Conservation (phyloP, 30 jellyfish, hydroid and myxozoan genomes). For the Aurelia sp. region DNA sequence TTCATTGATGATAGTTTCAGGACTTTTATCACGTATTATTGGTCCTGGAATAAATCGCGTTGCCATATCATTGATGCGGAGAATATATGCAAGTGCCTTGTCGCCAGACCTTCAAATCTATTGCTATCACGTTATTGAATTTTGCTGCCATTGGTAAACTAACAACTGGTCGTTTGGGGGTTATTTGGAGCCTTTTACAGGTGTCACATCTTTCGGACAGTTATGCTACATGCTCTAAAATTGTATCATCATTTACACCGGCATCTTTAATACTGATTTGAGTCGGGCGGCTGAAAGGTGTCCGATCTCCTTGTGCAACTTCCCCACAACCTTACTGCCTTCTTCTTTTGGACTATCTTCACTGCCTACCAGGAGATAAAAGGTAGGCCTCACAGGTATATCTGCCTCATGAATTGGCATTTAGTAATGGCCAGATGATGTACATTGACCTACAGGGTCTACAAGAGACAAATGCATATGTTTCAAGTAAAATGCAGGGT, state of each 20-base stretch:
- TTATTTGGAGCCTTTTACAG: slow-evolving; percentile 2
- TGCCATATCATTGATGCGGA: neutral
- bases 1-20: neutral
- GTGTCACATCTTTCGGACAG: slow-evolving; percentile 4
- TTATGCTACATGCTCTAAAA: slow-evolving; percentile 7
- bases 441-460: no score
- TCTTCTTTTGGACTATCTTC: no score
- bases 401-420: no score
- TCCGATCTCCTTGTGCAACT: slow-evolving; percentile 38
- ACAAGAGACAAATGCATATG: no score
- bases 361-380: no score
- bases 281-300: slow-evolving; percentile 23
- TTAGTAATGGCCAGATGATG: no score
- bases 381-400: no score
- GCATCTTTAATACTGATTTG: neutral
- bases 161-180: slow-evolving; percentile 8
- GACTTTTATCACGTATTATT: neutral
- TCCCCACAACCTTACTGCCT: neutral
- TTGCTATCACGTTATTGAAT: slow-evolving; percentile 2
- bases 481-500: no score
- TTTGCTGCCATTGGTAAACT: neutral
- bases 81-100: slow-evolving; percentile 2
- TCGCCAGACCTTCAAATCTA: slow-evolving; percentile 6
- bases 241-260: neutral
- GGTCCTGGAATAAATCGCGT: neutral